phyloP scores from a whole-genome alignment of 2,797 vertebrate species.

The Spondyliosoma cantharus region DNA sequence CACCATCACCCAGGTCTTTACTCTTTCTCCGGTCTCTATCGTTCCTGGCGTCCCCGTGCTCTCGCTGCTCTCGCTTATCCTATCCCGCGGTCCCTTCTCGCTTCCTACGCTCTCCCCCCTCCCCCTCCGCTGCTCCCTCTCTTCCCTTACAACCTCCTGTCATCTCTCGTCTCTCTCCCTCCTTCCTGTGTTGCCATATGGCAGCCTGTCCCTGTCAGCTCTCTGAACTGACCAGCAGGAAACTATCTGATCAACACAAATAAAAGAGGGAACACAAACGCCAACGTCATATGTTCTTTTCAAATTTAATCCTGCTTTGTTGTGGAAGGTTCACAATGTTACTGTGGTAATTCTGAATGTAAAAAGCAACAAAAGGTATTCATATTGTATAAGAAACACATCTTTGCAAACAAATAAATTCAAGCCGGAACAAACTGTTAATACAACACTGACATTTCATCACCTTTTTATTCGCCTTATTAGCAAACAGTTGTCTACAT shows the following conservation, averaged over 20 bases:
- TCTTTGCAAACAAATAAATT: neutral
- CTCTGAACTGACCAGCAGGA: slow-evolving; percentile 69
- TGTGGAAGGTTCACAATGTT: neutral
- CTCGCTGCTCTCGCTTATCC: neutral
- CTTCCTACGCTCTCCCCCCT: slow-evolving; percentile 16
- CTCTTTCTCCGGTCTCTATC: slow-evolving; percentile 37
- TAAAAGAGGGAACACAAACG: slow-evolving; percentile 37
- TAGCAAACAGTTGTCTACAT: neutral
- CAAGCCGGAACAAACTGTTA: neutral
- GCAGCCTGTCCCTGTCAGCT: slow-evolving; percentile 66
- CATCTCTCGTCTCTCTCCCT: slow-evolving; percentile 58
- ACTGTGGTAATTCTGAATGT: neutral
- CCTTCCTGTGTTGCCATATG: slow-evolving; percentile 80
- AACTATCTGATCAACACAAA: slow-evolving; percentile 58
- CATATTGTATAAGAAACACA: too few relatives aligned
- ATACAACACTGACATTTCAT: neutral
- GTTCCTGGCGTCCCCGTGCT: slow-evolving; percentile 21
- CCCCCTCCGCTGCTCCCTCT: neutral
- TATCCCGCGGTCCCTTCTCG: neutral
- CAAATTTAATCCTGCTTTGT: neutral
- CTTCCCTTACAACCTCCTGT: slow-evolving; percentile 49
- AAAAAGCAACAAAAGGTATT: neutral
- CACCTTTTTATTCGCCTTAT: neutral
- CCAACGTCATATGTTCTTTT: neutral
- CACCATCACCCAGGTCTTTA: slow-evolving; percentile 36